phyloP scores from a whole-genome alignment of 2,113 vertebrate genomes.

The Anolis carolinensis region DNA sequence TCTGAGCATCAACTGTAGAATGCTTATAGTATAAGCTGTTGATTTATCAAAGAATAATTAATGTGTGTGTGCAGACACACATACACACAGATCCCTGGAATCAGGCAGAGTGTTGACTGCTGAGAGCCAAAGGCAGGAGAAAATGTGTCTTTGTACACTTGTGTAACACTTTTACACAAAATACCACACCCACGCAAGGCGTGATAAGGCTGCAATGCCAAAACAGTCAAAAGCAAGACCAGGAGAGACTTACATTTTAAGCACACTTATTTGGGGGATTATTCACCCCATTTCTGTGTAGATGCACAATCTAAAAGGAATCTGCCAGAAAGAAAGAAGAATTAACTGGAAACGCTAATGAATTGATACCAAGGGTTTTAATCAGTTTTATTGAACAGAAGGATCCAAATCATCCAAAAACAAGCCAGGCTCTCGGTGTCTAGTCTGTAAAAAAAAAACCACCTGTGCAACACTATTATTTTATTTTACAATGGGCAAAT shows the following conservation, averaged over 20 bases:
- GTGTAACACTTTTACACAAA: background rate
- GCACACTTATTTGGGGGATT: background rate
- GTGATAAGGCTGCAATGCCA: background rate
- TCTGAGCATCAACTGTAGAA: too few species aligned
- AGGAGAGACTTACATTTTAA: background rate
- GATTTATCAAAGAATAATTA: background rate
- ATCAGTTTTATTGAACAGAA: slow-evolving; percentile 32
- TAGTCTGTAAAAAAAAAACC: background rate
- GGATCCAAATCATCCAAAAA: background rate
- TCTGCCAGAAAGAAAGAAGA: too few species aligned
- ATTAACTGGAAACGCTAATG: background rate
- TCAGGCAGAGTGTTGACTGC: too few species aligned
- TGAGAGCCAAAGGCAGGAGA: background rate
- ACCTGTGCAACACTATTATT: background rate
- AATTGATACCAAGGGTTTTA: background rate
- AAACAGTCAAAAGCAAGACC: background rate
- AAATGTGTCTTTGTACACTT: background rate
- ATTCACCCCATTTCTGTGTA: background rate
- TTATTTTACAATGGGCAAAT: background rate
- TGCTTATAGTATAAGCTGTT: too few species aligned
- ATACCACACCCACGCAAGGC: background rate
- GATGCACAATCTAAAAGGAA: background rate
- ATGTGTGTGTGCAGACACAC: background rate
- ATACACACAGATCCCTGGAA: too few species aligned
- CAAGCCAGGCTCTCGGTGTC: background rate